A percentile compares a stretch with the other conserved stretches of the same genome.
Evolutionary conservation across 2,113 vertebrate species (phyloP).

Genomic region (Spheniscus mendiculus): DNA sequence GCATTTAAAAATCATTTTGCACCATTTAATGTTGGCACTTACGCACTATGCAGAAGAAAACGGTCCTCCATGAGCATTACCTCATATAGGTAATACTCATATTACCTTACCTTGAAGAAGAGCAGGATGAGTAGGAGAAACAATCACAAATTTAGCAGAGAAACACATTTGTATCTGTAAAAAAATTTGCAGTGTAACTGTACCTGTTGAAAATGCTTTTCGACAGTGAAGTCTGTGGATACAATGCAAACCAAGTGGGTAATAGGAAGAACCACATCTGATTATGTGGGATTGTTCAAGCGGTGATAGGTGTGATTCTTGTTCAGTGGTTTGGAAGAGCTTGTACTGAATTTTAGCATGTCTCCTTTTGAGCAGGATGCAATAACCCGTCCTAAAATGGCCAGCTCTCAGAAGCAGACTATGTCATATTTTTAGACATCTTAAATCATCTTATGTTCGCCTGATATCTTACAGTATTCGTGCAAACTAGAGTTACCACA

Average conservation of each 20-base stretch:
- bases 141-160: neutral
- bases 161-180: neutral
- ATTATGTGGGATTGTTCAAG: neutral
- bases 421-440: neutral
- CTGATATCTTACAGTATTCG: neutral
- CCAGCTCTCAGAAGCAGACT: neutral
- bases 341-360: neutral
- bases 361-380: neutral
- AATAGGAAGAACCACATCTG: neutral
- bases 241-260: neutral
- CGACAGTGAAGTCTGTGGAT: neutral
- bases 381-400: neutral
- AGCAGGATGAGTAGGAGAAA: neutral
- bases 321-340: neutral
- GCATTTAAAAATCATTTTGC: neutral
- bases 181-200: neutral
- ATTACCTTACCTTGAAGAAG: neutral
- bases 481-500: neutral
- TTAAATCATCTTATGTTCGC: neutral
- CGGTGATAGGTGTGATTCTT: neutral
- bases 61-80: neutral
- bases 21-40: neutral
- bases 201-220: neutral
- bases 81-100: neutral
- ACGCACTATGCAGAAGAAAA: neutral